These are phyloP conservation scores for Drosophila rubida DNA, from an alignment of 2,888 invertebrate species.

Conservation along the genomic window DNA sequence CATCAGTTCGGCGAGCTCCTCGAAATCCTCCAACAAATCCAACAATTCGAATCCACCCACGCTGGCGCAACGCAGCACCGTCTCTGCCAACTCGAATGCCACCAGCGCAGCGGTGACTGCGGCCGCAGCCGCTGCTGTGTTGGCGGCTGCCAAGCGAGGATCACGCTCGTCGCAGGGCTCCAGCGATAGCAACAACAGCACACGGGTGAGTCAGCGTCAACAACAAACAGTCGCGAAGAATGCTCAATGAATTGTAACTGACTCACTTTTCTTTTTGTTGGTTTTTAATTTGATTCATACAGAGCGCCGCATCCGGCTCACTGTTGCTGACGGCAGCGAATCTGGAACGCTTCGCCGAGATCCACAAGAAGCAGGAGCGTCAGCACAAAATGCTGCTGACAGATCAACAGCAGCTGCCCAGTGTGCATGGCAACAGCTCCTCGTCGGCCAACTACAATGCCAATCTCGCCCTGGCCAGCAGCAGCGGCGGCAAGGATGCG, in stretches of 20 bases:
- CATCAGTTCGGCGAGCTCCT: slow-evolving; percentile 78
- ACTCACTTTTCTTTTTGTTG: slow-evolving; percentile 16
- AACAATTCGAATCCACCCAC: slow-evolving; percentile 79
- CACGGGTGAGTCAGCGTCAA: slow-evolving; percentile 87
- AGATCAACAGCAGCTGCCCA: slow-evolving; percentile 51
- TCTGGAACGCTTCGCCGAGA: slow-evolving; percentile 86
- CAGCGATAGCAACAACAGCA: slow-evolving; percentile 90
- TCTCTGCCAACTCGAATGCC: slow-evolving; percentile 43
- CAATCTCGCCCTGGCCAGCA: slow-evolving; percentile 71
- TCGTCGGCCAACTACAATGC: slow-evolving; percentile 68
- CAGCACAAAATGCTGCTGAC: slow-evolving; percentile 67
- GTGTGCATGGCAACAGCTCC: slow-evolving; percentile 52
- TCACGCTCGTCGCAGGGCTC: slow-evolving; percentile 89
- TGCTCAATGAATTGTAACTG: slow-evolving; percentile 5
- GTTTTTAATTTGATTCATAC: slow-evolving; percentile 48
- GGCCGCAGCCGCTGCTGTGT: slow-evolving; percentile 72
- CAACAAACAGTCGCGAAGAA: neutral
- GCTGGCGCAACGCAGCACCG: slow-evolving; percentile 58
- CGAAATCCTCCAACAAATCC: slow-evolving; percentile 81
- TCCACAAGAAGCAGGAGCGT: slow-evolving; percentile 85
- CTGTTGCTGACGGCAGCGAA: slow-evolving; percentile 92
- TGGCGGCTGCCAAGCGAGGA: slow-evolving; percentile 84
- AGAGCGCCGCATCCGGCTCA: slow-evolving; percentile 94
- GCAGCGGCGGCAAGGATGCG: slow-evolving; percentile 63
- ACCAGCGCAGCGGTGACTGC: slow-evolving; percentile 72